Percentiles rank a stretch among this genome's conserved stretches.
These are phyloP conservation scores for Trematocara macrostoma DNA, from an alignment of 2,113 vertebrate species.

Conservation along the genomic window DNA sequence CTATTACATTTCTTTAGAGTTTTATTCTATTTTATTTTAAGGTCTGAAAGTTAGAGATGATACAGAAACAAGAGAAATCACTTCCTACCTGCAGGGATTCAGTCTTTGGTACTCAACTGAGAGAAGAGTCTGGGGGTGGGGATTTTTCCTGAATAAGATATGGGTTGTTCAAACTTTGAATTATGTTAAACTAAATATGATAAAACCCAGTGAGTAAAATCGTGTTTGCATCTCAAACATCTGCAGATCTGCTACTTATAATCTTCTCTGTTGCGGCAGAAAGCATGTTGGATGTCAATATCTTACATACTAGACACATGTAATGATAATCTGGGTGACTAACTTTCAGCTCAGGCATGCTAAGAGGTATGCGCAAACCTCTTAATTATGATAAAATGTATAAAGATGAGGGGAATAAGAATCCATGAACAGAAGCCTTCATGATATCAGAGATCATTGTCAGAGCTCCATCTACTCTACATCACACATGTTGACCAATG, in stretches of 20 bases:
- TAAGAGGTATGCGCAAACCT: not conserved
- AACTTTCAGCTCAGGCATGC: not conserved
- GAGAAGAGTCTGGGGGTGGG: not conserved
- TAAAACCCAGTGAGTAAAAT: not conserved
- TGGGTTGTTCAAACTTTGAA: not conserved
- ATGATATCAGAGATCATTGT: not conserved
- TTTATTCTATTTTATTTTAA: not conserved
- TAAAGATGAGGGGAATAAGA: not conserved
- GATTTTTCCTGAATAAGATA: not conserved
- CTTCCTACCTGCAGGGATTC: not conserved
- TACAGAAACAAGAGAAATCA: not conserved
- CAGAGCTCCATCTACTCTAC: not conserved
- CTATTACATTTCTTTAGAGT: not conserved
- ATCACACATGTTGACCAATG: not conserved
- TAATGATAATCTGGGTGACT: not conserved
- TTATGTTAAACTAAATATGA: not conserved
- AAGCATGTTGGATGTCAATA: not conserved
- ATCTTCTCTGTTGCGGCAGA: not conserved
- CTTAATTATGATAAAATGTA: not conserved
- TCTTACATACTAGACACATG: not conserved
- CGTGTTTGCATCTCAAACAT: not conserved
- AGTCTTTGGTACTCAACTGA: not conserved
- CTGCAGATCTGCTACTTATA: not conserved
- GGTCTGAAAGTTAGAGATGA: not conserved
- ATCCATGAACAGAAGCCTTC: not conserved